Percentiles rank a stretch among this genome's conserved stretches.
phyloP scores from a whole-genome alignment of 2,113 vertebrate genomes.

The Opisthocomus hoazin region DNA sequence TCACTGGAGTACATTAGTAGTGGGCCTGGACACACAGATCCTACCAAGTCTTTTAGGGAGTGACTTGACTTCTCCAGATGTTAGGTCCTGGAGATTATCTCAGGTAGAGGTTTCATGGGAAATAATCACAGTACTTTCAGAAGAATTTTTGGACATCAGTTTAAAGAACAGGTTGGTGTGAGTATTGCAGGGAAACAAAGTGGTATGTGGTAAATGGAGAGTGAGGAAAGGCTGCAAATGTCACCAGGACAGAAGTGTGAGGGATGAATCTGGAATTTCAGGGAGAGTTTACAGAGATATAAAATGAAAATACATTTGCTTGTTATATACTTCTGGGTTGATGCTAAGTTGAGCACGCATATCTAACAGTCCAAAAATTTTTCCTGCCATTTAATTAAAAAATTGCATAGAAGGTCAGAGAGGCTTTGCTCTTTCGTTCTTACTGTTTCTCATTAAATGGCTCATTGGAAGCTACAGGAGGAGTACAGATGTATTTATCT shows the following conservation, averaged over 20 bases:
- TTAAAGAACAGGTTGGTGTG: background rate
- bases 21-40: background rate
- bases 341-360: background rate
- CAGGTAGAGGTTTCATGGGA: background rate
- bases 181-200: background rate
- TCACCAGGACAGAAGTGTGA: background rate
- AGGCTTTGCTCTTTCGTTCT: background rate
- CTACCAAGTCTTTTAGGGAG: background rate
- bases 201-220: background rate
- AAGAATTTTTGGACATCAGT: background rate
- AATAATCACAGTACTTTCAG: rapidly evolving
- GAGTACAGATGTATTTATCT: background rate
- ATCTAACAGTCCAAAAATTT: background rate
- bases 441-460: background rate
- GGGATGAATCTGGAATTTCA: no score
- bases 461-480: background rate
- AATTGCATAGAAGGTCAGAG: background rate
- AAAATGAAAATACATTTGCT: background rate
- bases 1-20: background rate
- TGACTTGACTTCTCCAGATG: background rate
- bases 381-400: background rate
- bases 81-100: background rate
- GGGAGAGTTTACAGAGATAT: background rate
- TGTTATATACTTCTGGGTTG: background rate
- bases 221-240: background rate